Conservation (phyloP, 2,888 invertebrate genomes). For the Micoletzkya japonica region DNA sequence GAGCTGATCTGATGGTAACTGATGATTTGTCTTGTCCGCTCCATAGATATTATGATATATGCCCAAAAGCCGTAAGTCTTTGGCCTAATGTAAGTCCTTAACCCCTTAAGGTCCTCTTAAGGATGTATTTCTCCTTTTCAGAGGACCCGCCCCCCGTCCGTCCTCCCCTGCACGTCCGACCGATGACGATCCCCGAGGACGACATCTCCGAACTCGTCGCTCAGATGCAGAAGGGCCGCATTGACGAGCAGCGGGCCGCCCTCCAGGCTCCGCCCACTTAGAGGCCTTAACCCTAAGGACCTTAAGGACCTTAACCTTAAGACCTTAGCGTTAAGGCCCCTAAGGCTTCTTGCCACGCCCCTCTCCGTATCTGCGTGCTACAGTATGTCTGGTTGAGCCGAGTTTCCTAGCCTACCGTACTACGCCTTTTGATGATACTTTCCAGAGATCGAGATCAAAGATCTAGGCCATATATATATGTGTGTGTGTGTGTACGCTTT, state of each 20-base stretch:
- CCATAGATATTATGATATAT: not conserved
- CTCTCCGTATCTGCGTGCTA: no score
- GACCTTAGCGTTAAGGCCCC: not conserved
- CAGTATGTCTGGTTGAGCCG: no score
- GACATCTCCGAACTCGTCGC: slow-evolving; percentile 51
- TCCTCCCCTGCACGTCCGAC: no score
- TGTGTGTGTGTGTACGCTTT: no score
- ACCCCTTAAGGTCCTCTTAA: not conserved
- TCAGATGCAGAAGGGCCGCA: slow-evolving; percentile 51
- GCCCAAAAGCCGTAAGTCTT: not conserved
- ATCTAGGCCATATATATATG: no score
- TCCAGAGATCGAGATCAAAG: no score
- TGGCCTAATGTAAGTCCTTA: no score
- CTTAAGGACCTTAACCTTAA: not conserved
- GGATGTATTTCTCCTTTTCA: slow-evolving; percentile 1
- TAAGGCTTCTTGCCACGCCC: slow-evolving; percentile 2
- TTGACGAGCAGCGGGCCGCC: slow-evolving; percentile 55
- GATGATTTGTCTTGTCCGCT: no score
- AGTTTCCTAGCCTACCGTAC: no score
- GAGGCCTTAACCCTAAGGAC: no score
- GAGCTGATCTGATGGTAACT: no score
- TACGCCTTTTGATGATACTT: no score
- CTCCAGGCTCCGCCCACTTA: slow-evolving; percentile 26
- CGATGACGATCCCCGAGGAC: slow-evolving; percentile 37
- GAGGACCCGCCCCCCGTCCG: slow-evolving; percentile 18